Base-by-base conservation (phyloP, 2,888 invertebrate genomes). In the Tyria jacobaeae region DNA sequence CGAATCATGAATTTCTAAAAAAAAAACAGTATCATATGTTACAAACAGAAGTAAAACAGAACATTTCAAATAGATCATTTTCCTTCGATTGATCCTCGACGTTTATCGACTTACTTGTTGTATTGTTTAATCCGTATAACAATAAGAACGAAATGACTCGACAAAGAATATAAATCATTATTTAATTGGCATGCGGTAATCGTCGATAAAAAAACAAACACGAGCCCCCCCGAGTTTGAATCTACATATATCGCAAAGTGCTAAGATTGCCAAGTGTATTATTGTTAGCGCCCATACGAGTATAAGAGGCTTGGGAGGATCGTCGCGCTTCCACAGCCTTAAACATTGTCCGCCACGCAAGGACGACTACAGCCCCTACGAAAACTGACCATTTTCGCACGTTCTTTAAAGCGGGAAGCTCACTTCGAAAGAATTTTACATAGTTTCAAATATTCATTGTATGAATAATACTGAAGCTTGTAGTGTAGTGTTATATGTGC, bases 281-380 rank as follows among this genome's bases (percentile, higher is more conserved):
- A 72, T 76, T 72, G 68, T 58, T 69, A 66, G 49, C 61, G 58
- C 57, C 57, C 59, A 68, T 72, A 74, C 72, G 73, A 66, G 85
- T 93, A 93, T 93, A 93, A 93, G 91, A 91, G 83, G 91, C 91
- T 83, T 81, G 86, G 89, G 89, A 88, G 75, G 77, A 74, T 76
- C 77, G 83, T 66, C 86, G 88, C 87, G 86, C 84, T 79, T 84
- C 84, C 91, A 90, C 70, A 88, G 89, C 85, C 81, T 77, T 83
- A 92, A 90, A 90, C 92, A 93, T 93, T 93, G 92, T 85, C 81
- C 85, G 81, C 89, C 77, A 81, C 89, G 89, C 93, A 93, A 94
- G 93, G 93, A 93, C 92, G 85, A 71, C 76, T 75, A 71, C 89
- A 88, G 90, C 92, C 90, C 90, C 89, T 86, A 83, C 83, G 84